A percentile compares a stretch with the other conserved stretches of the same genome.
Evolutionary conservation across 1,140 invertebrate species (phyloP).

Genomic region (Patella vulgata): DNA sequence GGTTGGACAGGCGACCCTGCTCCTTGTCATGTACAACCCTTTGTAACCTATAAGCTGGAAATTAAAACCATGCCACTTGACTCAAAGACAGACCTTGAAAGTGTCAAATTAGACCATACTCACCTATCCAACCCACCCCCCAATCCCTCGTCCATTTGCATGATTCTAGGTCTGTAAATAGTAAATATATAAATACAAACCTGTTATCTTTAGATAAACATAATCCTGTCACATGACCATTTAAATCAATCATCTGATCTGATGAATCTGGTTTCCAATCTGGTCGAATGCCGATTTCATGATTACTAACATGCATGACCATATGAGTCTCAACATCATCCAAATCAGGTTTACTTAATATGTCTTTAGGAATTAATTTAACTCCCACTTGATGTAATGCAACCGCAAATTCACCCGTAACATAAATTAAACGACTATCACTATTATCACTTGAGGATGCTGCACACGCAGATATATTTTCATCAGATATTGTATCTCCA

Average conservation of each 20-base stretch:
- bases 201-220: slow-evolving; percentile 47
- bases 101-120: too few species aligned
- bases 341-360: slow-evolving; percentile 1
- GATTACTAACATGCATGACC: slow-evolving; percentile 50
- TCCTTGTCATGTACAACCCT: too few species aligned
- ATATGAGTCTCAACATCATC: slow-evolving; percentile 36
- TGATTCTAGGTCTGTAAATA: too few species aligned
- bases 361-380: slow-evolving; percentile 36
- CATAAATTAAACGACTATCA: slow-evolving; percentile 40
- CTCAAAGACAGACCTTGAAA: too few species aligned
- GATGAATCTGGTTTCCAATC: slow-evolving; percentile 37
- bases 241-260: slow-evolving; percentile 49
- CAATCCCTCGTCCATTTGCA: too few species aligned
- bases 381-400: slow-evolving; percentile 51
- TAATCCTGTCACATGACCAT: slow-evolving; percentile 53
- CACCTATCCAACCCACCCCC: too few species aligned
- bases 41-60: too few species aligned
- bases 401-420: slow-evolving; percentile 53
- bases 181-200: slow-evolving; percentile 26
- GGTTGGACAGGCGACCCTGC: too few species aligned
- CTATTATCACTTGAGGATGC: not conserved
- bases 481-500: too few species aligned
- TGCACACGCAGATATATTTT: too few species aligned
- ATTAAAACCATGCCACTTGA: too few species aligned
- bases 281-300: slow-evolving; percentile 40